A percentile compares a stretch with the other conserved stretches of the same genome.
phyloP scores from a whole-genome alignment of 2,888 invertebrate genomes.

The Hypomecis punctinalis region DNA sequence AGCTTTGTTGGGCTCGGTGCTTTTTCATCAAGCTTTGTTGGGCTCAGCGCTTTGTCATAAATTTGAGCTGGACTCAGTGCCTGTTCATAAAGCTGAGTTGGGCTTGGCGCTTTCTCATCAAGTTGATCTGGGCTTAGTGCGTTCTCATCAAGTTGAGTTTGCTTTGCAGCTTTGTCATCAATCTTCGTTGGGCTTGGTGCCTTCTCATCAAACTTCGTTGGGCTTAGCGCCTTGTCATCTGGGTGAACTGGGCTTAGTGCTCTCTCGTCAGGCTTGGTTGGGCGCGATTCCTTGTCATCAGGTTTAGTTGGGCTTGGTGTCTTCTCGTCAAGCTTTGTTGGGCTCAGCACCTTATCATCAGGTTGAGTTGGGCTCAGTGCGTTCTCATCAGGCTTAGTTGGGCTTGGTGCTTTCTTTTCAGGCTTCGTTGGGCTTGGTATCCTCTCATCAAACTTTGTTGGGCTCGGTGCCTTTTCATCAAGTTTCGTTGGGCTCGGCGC shows the following conservation, averaged over 20 bases:
- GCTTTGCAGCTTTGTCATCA: neutral
- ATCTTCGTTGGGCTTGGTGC: neutral
- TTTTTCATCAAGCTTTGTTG: neutral
- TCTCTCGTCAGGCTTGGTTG: neutral
- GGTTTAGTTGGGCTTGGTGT: constrained; percentile 7
- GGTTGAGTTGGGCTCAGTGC: constrained; percentile 2
- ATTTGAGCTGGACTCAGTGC: constrained; percentile 11
- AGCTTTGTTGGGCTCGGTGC: neutral
- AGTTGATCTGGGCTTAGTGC: neutral
- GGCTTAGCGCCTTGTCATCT: constrained; percentile 20
- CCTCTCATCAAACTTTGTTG: no score
- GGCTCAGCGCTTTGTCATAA: neutral
- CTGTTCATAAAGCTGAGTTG: constrained; percentile 27
- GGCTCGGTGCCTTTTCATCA: neutral
- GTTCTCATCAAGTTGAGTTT: neutral
- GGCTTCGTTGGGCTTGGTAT: no score
- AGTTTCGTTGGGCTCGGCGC: neutral
- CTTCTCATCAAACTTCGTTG: neutral
- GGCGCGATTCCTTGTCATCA: constrained; percentile 28
- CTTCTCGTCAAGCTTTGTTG: constrained; percentile 14
- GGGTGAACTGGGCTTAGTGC: neutral
- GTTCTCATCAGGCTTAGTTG: constrained; percentile 10
- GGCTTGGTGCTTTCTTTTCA: neutral
- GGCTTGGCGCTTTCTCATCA: constrained; percentile 3
- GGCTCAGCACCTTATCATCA: constrained; percentile 3